Percentiles rank a stretch among this genome's conserved stretches.
Evolutionary conservation across 1,140 invertebrate genomes (phyloP).

Genomic region (Triops cancriformis): DNA sequence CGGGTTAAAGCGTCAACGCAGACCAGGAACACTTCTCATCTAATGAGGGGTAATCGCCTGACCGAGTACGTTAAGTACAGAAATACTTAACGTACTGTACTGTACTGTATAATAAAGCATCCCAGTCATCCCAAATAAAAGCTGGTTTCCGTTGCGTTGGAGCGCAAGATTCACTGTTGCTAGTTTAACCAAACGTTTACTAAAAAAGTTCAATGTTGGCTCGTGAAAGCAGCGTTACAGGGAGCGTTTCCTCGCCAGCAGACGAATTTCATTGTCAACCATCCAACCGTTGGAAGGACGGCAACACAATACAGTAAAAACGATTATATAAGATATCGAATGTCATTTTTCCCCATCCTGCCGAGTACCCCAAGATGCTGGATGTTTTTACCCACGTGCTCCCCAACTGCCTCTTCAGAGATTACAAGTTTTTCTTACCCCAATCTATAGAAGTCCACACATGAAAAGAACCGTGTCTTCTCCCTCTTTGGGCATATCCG

Average conservation of each 20-base stretch:
- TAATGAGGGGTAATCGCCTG: constrained; percentile 3
- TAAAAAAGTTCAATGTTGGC: too few relatives aligned
- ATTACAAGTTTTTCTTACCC: neutral
- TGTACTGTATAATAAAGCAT: neutral
- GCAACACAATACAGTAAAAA: too few relatives aligned
- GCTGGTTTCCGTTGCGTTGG: constrained; percentile 2
- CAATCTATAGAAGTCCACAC: neutral
- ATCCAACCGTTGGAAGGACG: too few relatives aligned
- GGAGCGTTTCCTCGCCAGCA: too few relatives aligned
- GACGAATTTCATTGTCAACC: too few relatives aligned
- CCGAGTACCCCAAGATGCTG: neutral
- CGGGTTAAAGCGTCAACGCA: neutral
- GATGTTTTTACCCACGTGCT: neutral
- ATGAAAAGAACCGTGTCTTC: neutral
- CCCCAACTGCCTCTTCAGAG: neutral
- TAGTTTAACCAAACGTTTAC: neutral
- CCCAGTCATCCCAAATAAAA: neutral
- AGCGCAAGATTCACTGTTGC: neutral
- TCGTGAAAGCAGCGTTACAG: too few relatives aligned
- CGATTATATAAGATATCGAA: too few relatives aligned
- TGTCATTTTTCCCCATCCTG: too few relatives aligned
- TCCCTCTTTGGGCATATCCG: neutral
- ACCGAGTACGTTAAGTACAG: neutral
- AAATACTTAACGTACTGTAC: neutral
- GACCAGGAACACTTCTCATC: neutral